Base-by-base conservation (phyloP, 2,888 invertebrate species). In the Geotrupes spiniger region DNA sequence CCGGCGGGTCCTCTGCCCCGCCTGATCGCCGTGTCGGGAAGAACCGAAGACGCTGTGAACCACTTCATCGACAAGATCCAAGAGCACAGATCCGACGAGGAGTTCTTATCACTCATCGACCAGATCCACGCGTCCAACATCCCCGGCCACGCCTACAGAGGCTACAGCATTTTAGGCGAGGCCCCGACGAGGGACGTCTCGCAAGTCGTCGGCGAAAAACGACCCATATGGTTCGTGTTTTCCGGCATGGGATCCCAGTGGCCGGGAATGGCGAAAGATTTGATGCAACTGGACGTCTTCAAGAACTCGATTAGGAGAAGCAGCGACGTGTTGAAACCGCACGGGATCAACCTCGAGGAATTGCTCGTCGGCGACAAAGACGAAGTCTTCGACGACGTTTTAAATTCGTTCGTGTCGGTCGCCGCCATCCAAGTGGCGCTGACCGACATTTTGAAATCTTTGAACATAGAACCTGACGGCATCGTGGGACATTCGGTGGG, bases 201-300 rank as follows among this genome's bases (percentile, higher is more conserved):
- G 8, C 63, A 65, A 57, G 65, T 69, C 45, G 70, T 73, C 2
- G 69, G 74, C 6, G 85, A 86, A 31, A 80, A 81, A 53, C 81
- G 90, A 9, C 93, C 96, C 1, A 75, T 97, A 45, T 98, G 96
- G 92, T 98, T 84, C 73, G 82, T 98, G 54, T 98, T 94, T 76
- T 89, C 95, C 36, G 99, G 99, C 50, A 98, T 99, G 98, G 98
- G 98, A 9, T 88, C 92, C 31, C 98, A 98, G 75, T 98, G 97
- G 97, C 81, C 89, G 38, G 93, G 92, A 63, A 98, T 98, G 97
- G 96, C 87, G 9, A 85, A 85, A 66, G 82, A 87, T 49, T 78
- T 99, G 58, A 85, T 97, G 84, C 74, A 78, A 53, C 76, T 98
- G 54, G 90, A 92, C 43, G 75, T 78, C 1, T 97, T 97, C 76